Evolutionary conservation across 2,888 invertebrate species (phyloP), one percentile per base, ranked within the genome.

Genomic region (Nowickia ferox): DNA sequence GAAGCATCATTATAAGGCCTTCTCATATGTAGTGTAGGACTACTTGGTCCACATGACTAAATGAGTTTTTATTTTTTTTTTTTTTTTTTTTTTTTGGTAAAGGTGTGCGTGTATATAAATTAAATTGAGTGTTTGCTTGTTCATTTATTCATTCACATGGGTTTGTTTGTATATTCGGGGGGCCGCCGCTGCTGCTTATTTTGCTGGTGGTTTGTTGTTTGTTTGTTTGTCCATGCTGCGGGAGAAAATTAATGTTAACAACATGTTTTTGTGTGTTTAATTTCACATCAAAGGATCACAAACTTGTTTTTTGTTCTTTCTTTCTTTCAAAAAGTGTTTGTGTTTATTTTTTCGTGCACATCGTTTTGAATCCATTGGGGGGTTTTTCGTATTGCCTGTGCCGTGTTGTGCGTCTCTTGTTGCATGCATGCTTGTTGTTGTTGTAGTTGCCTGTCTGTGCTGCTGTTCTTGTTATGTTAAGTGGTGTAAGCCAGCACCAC

Each of bases 231-330:
- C 30, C 59, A 65, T 75, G 84, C 76, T 89, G 89, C 89, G 90
- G 89, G 89, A 87, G 89, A 89, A 91, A 91, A 91, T 91, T 90
- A 91, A 91, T 91, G 91, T 91, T 91, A 91, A 91, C 91, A 91
- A 88, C 91, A 88, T 91, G 91, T 91, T 91, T 87, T 86, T 87
- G 87, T 87, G 78, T 87, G 85, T 88, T 86, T 78, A 87, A 88
- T 84, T 88, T 87, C 86, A 88, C 88, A 87, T 88, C 87, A 88
- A 86, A 88, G 87, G 87, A 89, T 88, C 87, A 84, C 69, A 68
- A 76, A 80, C 84, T 71, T 66, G 84, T 84, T 84, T 72, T 61
- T 11, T 46, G 30, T 53, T 66, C 53, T 11, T 22, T 72, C 11
- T 3, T 66, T 80, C n/a, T 46, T 30, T 30, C 51, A 59, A 63